Evolutionary conservation across 2,888 invertebrate genomes (phyloP), one percentile per base, ranked within the genome.

Genomic region (Scaptomyza caliginosa): DNA sequence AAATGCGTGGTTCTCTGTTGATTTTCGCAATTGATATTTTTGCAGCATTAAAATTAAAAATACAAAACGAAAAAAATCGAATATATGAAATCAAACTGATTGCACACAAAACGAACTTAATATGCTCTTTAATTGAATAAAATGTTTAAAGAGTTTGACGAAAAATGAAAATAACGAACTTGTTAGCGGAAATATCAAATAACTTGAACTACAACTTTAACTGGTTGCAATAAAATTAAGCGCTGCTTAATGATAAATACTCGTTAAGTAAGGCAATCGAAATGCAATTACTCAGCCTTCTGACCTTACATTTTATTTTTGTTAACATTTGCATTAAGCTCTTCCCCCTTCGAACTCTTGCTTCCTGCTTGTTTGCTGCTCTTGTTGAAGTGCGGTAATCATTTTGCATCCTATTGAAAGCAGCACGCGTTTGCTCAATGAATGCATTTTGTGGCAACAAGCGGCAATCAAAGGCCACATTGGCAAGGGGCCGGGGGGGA

Each of bases 11-110:
- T 34, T 21, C 56, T 51, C 68, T 82, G 74, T 74, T 79, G 79
- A 82, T 79, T 69, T 69, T 67, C 49, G 55, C 67, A 79, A 83
- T 72, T 77, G 60, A 71, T 77, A 72, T 65, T 77, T 71, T 66
- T 65, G 26, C 55, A 39, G 60, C 40, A 49, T 67, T 72, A 55
- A 72, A 48, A 52, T 65, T 39, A 19, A 48, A 72, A 58, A 54
- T 11, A 21, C 19, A 42, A 16, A 4, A 34, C 1, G 6, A 13
- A 42, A 39, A 38, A n/a, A 30, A 30, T n/a, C n/a, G 30, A 30
- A 30, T n/a, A 30, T 6, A 34, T 59, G 34, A 55, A 60, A 51
- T 34, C 16, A 23, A 34, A 30, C 5, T 19, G 38, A 13, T 23
- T 56, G 30, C 30, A 21, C 24, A 26, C 17, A 23, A 32, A 48